Conservation (phyloP, 2,888 invertebrate species). For the Dastarcus helophoroides region DNA sequence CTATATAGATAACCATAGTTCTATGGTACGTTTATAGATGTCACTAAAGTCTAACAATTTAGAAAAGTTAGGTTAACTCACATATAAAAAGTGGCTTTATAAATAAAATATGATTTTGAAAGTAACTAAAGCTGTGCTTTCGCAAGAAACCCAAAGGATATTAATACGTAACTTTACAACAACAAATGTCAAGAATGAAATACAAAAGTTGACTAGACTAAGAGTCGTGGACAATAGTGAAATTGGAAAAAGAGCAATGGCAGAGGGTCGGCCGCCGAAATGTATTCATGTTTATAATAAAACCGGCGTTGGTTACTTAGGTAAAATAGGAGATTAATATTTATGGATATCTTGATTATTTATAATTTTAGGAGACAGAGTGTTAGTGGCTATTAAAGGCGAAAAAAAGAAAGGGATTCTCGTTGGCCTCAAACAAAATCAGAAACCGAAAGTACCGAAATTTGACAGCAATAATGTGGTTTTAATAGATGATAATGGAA, state of each 20-base stretch:
- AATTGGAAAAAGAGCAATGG: slow-evolving; percentile 89
- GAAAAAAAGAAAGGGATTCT: slow-evolving; percentile 89
- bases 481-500: slow-evolving; percentile 87
- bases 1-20: too few species aligned
- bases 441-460: slow-evolving; percentile 70
- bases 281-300: slow-evolving; percentile 92
- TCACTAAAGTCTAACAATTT: too few species aligned
- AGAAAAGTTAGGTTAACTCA: too few species aligned
- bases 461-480: slow-evolving; percentile 96
- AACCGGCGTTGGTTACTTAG: slow-evolving; percentile 49
- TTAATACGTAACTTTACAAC: neutral
- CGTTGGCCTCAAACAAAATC: slow-evolving; percentile 78
- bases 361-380: slow-evolving; percentile 58
- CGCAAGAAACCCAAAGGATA: too few species aligned
- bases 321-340: slow-evolving; percentile 31
- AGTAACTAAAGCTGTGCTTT: too few species aligned
- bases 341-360: neutral
- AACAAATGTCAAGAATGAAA: slow-evolving; percentile 43
- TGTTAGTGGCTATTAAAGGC: slow-evolving; percentile 87
- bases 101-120: too few species aligned
- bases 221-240: slow-evolving; percentile 95
- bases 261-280: slow-evolving; percentile 85
- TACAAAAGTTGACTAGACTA: slow-evolving; percentile 63
- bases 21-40: too few species aligned
- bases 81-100: too few species aligned